Conservation (phyloP, 2,888 invertebrate genomes). For the Drosophila rellima region DNA sequence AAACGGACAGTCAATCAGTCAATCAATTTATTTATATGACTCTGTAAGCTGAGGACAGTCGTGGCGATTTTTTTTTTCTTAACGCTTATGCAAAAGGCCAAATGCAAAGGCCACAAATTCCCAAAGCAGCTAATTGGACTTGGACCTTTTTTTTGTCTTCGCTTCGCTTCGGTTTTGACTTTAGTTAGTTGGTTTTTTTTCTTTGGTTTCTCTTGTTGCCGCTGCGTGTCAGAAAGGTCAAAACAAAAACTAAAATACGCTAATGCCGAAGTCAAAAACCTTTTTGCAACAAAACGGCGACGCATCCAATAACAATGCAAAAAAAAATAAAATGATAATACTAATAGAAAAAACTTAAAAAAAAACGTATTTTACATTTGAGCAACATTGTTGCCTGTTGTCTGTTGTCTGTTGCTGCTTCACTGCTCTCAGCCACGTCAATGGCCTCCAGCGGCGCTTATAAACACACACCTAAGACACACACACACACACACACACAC, state of each 20-base stretch:
- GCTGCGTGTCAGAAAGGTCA: slow-evolving; percentile 33
- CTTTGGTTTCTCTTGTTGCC: slow-evolving; percentile 3
- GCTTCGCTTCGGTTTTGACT: slow-evolving; percentile 4
- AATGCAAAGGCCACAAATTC: slow-evolving; percentile 27
- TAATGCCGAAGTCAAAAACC: slow-evolving; percentile 34
- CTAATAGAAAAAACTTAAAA: slow-evolving; percentile 8
- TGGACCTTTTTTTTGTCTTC: slow-evolving; percentile 6
- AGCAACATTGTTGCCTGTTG: slow-evolving; percentile 38
- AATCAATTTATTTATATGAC: slow-evolving; percentile 46
- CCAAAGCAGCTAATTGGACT: slow-evolving; percentile 35
- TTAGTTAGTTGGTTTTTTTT: neutral
- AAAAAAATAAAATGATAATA: slow-evolving; percentile 52
- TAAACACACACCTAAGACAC: slow-evolving; percentile 31
- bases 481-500: slow-evolving; percentile 27
- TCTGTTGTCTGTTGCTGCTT: slow-evolving; percentile 56
- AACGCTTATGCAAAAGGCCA: slow-evolving; percentile 36
- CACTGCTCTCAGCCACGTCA: slow-evolving; percentile 67
- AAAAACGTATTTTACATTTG: slow-evolving; percentile 50
- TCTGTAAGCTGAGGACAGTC: neutral
- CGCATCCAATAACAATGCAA: slow-evolving; percentile 39
- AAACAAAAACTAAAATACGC: neutral
- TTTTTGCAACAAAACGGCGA: slow-evolving; percentile 17
- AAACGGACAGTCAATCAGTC: slow-evolving; percentile 36
- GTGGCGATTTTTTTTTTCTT: slow-evolving; percentile 4
- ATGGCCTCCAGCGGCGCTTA: slow-evolving; percentile 66